Percentiles rank a stretch among this genome's conserved stretches.
Conservation (phyloP, 2,797 vertebrate species). For the Odontamblyopus rebecca region DNA sequence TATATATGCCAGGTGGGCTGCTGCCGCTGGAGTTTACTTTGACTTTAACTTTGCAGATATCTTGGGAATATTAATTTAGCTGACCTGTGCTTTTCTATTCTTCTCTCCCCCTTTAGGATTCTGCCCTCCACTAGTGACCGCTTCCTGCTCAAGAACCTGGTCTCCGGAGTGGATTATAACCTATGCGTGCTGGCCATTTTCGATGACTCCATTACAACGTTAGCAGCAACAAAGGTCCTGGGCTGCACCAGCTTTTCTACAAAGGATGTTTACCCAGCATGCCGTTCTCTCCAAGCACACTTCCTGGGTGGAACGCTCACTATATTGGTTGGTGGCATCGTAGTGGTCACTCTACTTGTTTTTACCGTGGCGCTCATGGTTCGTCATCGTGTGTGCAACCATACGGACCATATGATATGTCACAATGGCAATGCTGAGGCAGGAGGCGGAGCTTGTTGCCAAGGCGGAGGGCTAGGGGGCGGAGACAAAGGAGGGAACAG, state of each 20-base stretch:
- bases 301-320: constrained; percentile 91
- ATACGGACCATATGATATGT: constrained; percentile 69
- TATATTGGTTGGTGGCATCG: constrained; percentile 87
- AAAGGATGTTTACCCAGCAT: constrained; percentile 85
- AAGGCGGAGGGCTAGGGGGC: constrained; percentile 80
- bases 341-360: constrained; percentile 89
- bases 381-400: constrained; percentile 84
- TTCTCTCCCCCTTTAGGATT: constrained; percentile 75
- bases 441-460: constrained; percentile 69
- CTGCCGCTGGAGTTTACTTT: constrained; percentile 16
- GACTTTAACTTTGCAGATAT: not conserved
- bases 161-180: constrained; percentile 87
- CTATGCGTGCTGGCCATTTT: constrained; percentile 90
- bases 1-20: constrained; percentile 15
- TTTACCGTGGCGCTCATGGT: constrained; percentile 93
- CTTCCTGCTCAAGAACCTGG: constrained; percentile 88
- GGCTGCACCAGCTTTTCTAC: constrained; percentile 90
- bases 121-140: constrained; percentile 84
- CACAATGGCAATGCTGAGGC: constrained; percentile 63
- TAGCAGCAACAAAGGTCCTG: constrained; percentile 87
- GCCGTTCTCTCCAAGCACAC: constrained; percentile 88
- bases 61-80: constrained; percentile 16
- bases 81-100: constrained; percentile 20
- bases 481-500: constrained; percentile 77
- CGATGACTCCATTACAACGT: constrained; percentile 82